A percentile compares a stretch with the other conserved stretches of the same genome.
Conservation (phyloP, 2,797 vertebrate species). For the Peromyscus nudipes region DNA sequence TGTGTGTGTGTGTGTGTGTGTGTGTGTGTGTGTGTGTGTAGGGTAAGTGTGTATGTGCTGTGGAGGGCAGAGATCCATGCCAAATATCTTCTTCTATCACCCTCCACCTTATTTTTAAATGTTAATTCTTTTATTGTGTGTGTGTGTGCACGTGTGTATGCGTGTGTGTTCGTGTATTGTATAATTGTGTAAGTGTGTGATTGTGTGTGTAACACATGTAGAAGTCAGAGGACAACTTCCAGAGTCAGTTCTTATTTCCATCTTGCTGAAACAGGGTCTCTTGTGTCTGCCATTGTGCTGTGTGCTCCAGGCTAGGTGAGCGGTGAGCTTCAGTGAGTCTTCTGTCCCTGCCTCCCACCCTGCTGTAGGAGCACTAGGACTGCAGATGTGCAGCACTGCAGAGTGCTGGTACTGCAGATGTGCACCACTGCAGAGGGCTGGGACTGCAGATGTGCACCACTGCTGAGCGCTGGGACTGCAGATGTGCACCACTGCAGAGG, state of each 20-base stretch:
- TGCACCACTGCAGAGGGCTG: background rate
- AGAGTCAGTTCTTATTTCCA: background rate
- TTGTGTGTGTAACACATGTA: background rate
- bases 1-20: too few species aligned
- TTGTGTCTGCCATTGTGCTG: background rate
- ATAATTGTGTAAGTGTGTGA: too few species aligned
- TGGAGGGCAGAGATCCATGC: background rate
- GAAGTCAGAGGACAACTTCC: background rate
- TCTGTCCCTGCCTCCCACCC: background rate
- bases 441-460: too few species aligned
- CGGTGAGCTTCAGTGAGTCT: background rate
- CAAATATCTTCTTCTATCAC: background rate
- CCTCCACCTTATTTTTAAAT: background rate
- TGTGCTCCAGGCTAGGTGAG: background rate
- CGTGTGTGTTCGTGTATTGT: background rate
- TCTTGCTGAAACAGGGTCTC: background rate
- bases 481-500: background rate
- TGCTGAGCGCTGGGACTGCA: too few species aligned
- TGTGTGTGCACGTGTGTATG: background rate
- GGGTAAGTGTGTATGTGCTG: too few species aligned
- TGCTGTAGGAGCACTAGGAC: background rate
- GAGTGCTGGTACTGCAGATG: background rate
- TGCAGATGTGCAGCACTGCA: too few species aligned
- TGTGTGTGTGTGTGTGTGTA: too few species aligned
- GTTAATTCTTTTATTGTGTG: background rate